Base-by-base conservation (phyloP, 2,888 invertebrate genomes). In the Hyalella azteca region DNA sequence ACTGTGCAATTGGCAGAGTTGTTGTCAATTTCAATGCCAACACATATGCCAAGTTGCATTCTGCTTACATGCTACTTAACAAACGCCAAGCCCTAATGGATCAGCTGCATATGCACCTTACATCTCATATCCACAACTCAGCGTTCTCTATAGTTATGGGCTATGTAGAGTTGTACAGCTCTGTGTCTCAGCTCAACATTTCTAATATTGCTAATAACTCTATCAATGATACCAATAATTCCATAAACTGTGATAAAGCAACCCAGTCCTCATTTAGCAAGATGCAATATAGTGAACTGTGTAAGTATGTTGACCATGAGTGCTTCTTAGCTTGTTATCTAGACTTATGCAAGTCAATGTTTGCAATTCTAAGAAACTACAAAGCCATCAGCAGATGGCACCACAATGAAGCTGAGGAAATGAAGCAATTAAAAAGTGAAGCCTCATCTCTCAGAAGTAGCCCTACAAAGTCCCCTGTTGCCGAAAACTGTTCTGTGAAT, bases 81-180 rank as follows among this genome's bases (percentile, higher is more conserved):
- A 98, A 98, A 88, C 95, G 94, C 0, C 93, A 96, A 88, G 93
- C 93, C 2, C 95, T 96, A 0, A 94, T 97, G 92, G 97, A 98
- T 88, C 96, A 97, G 87, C 88, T 98, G 13, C 95, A 96, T 86
- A 96, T 98, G 92, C 96, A 97, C 87, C 97, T 95, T 86, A 94
- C 96, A 0, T 95, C 95, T 54, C 94, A 96, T 0, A 94, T 98
- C 22, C 97, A 95, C 85, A 93, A 93, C 83, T 91, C 93, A 0
- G 93, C 95, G 0, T 91, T 91, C 36, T 90, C 90, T 66, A 90
- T 91, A 0, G 89, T 92, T 0, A 90, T 90, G 81, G 89, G 89
- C 0, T 91, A 91, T 86, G 90, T 90, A 88, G 85, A 90, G 89
- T 77, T 91, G 88, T 86, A 89, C 88, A 80, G 78, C 49, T 79